These are phyloP conservation scores for Lophius americanus DNA, from an alignment of 2,797 vertebrate species.

Conservation along the genomic window DNA sequence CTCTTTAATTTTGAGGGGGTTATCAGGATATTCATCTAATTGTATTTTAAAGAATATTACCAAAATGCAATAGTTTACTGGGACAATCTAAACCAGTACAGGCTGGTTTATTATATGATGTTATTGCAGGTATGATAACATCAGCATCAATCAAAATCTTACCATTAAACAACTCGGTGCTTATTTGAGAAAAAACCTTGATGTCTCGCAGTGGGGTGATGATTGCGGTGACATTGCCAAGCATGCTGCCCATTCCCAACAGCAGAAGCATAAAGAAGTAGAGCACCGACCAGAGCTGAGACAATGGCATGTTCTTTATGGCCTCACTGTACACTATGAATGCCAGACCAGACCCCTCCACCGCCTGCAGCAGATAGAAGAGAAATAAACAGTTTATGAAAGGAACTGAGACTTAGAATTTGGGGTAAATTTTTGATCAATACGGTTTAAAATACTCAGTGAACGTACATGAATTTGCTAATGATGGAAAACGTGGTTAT, in stretches of 20 bases:
- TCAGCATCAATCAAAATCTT: constrained; percentile 34
- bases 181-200: constrained; percentile 74
- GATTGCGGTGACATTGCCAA: constrained; percentile 90
- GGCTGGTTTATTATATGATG: not conserved
- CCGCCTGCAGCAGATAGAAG: constrained; percentile 80
- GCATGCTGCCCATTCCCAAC: constrained; percentile 94
- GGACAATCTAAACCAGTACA: not conserved
- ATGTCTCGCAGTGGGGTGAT: constrained; percentile 90
- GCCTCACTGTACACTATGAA: constrained; percentile 96
- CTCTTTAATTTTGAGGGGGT: not conserved
- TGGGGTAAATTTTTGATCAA: no score
- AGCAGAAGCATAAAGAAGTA: constrained; percentile 93
- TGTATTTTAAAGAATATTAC: not conserved
- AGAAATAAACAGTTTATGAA: not conserved
- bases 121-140: not conserved
- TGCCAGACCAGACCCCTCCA: constrained; percentile 91
- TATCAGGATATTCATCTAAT: not conserved
- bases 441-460: no score
- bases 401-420: no score
- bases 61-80: not conserved
- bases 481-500: no score
- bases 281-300: constrained; percentile 93
- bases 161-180: constrained; percentile 88
- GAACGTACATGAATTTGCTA: no score
- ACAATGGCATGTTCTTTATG: constrained; percentile 91